Evolutionary conservation across 2,113 vertebrate species (phyloP).

Genomic region (Clarias magur): DNA sequence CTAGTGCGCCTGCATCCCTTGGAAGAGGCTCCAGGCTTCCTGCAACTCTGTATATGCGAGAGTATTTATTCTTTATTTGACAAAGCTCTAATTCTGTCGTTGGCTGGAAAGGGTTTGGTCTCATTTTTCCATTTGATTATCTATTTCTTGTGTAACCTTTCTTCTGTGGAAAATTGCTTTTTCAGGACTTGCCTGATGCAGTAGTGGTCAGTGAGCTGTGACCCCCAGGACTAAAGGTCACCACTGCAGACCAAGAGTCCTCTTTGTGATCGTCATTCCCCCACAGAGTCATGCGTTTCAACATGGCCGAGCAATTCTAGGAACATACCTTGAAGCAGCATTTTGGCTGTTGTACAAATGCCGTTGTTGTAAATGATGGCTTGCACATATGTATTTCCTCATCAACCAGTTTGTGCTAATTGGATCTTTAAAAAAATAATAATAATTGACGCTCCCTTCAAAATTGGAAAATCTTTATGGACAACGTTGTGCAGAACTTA

Average conservation of each 20-base stretch:
- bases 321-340: not conserved
- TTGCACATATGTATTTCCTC: not conserved
- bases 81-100: not conserved
- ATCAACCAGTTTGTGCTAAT: not conserved
- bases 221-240: constrained; percentile 19
- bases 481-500: not conserved
- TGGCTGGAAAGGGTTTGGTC: not conserved
- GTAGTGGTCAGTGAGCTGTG: not conserved
- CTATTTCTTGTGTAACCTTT: not conserved
- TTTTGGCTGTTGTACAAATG: not conserved
- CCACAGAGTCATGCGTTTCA: not conserved
- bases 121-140: not conserved
- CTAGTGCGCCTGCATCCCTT: too few species aligned
- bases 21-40: too few species aligned
- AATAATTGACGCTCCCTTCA: not conserved
- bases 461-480: not conserved
- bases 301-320: not conserved
- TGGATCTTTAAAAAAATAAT: not conserved
- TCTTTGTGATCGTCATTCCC: not conserved
- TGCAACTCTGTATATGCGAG: too few species aligned
- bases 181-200: constrained; percentile 14
- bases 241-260: not conserved
- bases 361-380: not conserved
- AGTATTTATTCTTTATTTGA: not conserved
- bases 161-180: not conserved